Base-by-base conservation (phyloP, 2,888 invertebrate species). In the Dascillus cervinus region DNA sequence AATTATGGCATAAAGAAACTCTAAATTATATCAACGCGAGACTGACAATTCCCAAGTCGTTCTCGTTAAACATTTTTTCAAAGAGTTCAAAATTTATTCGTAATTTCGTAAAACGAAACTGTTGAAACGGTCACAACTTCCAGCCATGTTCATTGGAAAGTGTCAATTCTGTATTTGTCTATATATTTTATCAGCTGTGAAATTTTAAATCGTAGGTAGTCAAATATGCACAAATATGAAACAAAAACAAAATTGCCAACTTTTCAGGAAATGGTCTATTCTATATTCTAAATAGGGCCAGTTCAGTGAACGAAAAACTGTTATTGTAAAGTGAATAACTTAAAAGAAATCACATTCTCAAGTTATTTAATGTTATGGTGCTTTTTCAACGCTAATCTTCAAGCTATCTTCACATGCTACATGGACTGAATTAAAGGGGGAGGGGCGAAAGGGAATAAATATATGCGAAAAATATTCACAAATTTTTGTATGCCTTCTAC, bases 341-440 rank as follows among this genome's bases (percentile, higher is more conserved):
- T 47, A 41, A 26, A 32, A 31, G 19, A 41, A 41, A 33, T 39
- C 27, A 39, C 34, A 33, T 25, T 55, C 51, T 54, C 52, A 47
- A 52, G 47, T 55, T 56, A 50, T 48, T 55, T 50, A 56, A 56
- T 41, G 43, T 47, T 50, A 54, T 61, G 62, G 62, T 64, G 64
- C 63, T 64, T 64, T 65, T 63, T 62, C 61, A 62, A 62, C 60
- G 64, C 64, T 62, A 59, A 54, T 60, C 58, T 60, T 64, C 62
- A 63, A 64, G 64, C 64, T 64, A 63, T 61, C 62, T 63, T 64
- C 64, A 64, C 64, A 63, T 62, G 63, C 64, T 64, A 60, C 58
- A 62, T 60, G 63, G 60, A 62, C 58, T 58, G 62, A 62, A 54
- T 59, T 50, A 47, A 17, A 17, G 53, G 60, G 62, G 65, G 59